Percentiles rank a stretch among this genome's conserved stretches.
phyloP scores from a whole-genome alignment of 2,888 invertebrate genomes.

The Stenodema calcarata region DNA sequence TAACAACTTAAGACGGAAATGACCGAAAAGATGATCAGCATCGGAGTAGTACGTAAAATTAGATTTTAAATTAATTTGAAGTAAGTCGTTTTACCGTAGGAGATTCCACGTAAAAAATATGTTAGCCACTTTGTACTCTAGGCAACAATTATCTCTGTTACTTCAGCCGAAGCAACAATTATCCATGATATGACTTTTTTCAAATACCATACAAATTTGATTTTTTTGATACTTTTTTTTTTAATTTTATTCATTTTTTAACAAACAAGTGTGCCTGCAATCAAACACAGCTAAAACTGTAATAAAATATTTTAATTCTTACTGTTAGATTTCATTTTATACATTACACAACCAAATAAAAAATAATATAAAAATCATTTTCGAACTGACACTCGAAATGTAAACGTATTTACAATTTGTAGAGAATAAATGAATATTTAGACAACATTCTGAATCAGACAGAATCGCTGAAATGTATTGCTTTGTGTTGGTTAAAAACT shows the following conservation, averaged over 20 bases:
- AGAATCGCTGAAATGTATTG: slow-evolving; percentile 23
- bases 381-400: neutral
- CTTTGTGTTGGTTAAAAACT: neutral
- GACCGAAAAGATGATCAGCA: neutral
- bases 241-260: neutral
- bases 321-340: neutral
- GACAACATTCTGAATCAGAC: slow-evolving; percentile 1
- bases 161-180: neutral
- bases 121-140: slow-evolving; percentile 23
- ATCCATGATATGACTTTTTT: slow-evolving; percentile 4
- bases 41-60: neutral
- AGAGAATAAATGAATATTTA: slow-evolving; percentile 11
- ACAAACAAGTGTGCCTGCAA: slow-evolving; percentile 29
- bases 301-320: slow-evolving; percentile 26
- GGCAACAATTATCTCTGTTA: too few relatives aligned
- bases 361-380: slow-evolving; percentile 5
- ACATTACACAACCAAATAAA: neutral
- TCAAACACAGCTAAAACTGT: slow-evolving; percentile 26
- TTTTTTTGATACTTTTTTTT: neutral
- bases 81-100: neutral
- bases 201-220: neutral
- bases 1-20: neutral
- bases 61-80: neutral
- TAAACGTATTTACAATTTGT: neutral
- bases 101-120: slow-evolving; percentile 5